Base-by-base conservation (phyloP, 2,888 invertebrate species). In the Macrophya alboannulata region DNA sequence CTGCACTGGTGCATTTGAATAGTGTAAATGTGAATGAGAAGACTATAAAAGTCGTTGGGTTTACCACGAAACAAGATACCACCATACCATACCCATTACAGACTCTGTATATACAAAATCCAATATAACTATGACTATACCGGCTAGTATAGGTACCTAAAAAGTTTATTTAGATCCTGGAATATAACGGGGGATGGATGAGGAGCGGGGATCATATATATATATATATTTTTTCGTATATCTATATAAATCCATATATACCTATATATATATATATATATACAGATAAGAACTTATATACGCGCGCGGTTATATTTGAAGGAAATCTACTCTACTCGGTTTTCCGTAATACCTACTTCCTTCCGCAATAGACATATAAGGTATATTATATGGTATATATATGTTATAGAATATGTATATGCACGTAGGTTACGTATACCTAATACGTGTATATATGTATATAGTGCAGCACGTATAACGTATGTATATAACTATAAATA, bases 341-440 rank as follows among this genome's bases (percentile, higher is more conserved):
- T 48, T 12, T 12, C 10, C 4, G 31, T 21, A n/a, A 48, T 17
- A 85, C 48, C 76, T 79, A 79, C 86, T 88, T 87, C 85, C 85
- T 87, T 87, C 87, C 85, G 87, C 87, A 87, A 89, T 86, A 86
- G 86, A 86, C 55, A 85, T 84, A 86, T 77, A 85, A 86, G 62
- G 76, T n/a, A 48, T 48, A 76, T 43, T 3, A 48, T 48, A 48
- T 48, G 4, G 48, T 48, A 40, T 17, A 71, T 4, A 37, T 37
- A 25, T 10, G 37, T 25, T 6, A 15, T 15, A 25, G 15, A 4
- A 25, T 71, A 12, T 31, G 71, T 40, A 45, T 31, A 25, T 17
- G 17, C 37, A 2, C 59, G 21, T 59, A 3, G 31, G 31, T 31
- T 31, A 59, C 9, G 59, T 59, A 59, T 21, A 9, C 1, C 10